Conservation (phyloP, 2,113 vertebrate species). For the Machaerirhynchus nigripectus region DNA sequence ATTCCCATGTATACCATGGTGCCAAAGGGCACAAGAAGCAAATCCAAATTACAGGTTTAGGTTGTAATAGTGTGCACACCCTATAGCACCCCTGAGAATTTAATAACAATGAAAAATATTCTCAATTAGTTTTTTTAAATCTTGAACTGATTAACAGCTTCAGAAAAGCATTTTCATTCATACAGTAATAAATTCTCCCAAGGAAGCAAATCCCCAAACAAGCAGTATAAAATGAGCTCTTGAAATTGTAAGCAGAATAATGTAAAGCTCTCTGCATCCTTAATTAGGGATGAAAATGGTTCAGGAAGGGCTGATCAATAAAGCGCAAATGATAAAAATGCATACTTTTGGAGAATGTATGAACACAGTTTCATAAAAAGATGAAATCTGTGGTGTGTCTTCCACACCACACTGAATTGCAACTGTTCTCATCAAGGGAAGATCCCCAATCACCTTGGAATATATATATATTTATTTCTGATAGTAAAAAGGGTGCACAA, state of each 20-base stretch:
- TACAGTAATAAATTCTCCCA: conserved; percentile 23
- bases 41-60: background rate
- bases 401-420: background rate
- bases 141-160: conserved; percentile 33
- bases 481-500: background rate
- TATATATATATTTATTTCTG: background rate
- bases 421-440: background rate
- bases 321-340: background rate
- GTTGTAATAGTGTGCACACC: background rate
- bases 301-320: conserved; percentile 8
- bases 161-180: conserved; percentile 49
- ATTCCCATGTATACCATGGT: background rate
- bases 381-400: background rate
- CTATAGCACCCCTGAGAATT: background rate
- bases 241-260: background rate
- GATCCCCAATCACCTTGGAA: background rate
- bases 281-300: background rate
- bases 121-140: conserved; percentile 19
- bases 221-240: conserved; percentile 23
- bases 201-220: conserved; percentile 50
- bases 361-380: background rate
- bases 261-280: conserved; percentile 22
- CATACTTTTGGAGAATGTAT: background rate
- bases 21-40: background rate
- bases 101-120: conserved; percentile 36